These are phyloP conservation scores for Epinephelus awoara DNA, from an alignment of 2,797 vertebrate species.

Conservation along the genomic window DNA sequence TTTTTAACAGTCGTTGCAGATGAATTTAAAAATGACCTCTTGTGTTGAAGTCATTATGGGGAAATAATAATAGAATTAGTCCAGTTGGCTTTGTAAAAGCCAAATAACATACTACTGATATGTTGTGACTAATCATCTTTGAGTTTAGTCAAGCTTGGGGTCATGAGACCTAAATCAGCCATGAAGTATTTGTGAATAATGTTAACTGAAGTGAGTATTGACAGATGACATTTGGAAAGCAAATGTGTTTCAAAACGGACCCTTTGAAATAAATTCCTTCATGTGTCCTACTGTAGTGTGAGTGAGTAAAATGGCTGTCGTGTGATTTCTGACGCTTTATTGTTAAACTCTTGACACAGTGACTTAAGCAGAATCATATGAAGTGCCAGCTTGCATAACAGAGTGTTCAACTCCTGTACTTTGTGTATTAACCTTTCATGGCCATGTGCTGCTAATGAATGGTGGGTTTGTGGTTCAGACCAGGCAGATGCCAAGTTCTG, in stretches of 20 bases:
- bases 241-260: not conserved
- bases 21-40: no score
- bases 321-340: not conserved
- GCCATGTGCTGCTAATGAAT: constrained; percentile 58
- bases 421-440: constrained; percentile 25
- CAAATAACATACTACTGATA: not conserved
- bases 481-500: constrained; percentile 57
- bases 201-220: not conserved
- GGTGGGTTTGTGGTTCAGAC: constrained; percentile 67
- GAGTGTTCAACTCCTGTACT: constrained; percentile 4
- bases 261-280: not conserved
- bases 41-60: no score
- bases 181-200: not conserved
- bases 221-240: not conserved
- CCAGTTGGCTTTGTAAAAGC: not conserved
- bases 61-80: not conserved
- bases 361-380: constrained; percentile 20
- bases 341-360: not conserved
- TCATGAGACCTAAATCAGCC: not conserved
- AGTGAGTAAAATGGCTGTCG: not conserved
- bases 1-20: no score
- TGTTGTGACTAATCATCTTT: not conserved
- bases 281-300: not conserved
- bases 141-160: not conserved
- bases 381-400: constrained; percentile 7